These are phyloP conservation scores for Cossypha heuglini DNA, from an alignment of 2,797 vertebrate species.

Conservation along the genomic window DNA sequence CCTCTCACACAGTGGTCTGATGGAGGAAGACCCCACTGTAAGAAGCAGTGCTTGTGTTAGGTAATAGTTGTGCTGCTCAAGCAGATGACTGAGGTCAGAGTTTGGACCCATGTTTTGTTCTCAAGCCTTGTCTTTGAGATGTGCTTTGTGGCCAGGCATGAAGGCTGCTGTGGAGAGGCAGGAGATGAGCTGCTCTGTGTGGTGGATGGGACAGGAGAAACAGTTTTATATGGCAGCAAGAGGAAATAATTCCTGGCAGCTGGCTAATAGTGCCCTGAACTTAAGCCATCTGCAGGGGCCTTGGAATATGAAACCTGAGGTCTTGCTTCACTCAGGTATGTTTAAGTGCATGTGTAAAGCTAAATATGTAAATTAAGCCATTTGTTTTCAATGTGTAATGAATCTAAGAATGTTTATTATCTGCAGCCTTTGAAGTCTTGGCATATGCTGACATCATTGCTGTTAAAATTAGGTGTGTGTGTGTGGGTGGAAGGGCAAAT, in stretches of 20 bases:
- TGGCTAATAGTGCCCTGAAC: background rate
- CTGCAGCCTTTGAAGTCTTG: background rate
- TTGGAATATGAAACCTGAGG: background rate
- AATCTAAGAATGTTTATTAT: background rate
- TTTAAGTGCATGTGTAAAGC: background rate
- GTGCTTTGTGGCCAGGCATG: background rate
- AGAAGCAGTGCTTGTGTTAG: background rate
- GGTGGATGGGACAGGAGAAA: background rate
- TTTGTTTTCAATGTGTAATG: background rate
- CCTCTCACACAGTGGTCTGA: background rate
- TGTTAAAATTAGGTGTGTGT: background rate
- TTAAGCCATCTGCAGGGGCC: background rate
- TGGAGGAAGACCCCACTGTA: background rate
- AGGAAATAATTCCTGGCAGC: background rate
- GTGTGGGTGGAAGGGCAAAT: background rate
- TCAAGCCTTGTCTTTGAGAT: background rate
- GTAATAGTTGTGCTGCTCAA: background rate
- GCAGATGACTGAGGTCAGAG: background rate
- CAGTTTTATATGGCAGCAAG: background rate
- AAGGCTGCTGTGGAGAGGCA: background rate
- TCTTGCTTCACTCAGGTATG: background rate
- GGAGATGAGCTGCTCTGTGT: background rate
- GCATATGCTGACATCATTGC: background rate
- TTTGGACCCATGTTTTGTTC: background rate
- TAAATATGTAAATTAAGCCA: background rate